Evolutionary conservation across 2,888 invertebrate genomes (phyloP).

Genomic region (Ypsolopha sequella): DNA sequence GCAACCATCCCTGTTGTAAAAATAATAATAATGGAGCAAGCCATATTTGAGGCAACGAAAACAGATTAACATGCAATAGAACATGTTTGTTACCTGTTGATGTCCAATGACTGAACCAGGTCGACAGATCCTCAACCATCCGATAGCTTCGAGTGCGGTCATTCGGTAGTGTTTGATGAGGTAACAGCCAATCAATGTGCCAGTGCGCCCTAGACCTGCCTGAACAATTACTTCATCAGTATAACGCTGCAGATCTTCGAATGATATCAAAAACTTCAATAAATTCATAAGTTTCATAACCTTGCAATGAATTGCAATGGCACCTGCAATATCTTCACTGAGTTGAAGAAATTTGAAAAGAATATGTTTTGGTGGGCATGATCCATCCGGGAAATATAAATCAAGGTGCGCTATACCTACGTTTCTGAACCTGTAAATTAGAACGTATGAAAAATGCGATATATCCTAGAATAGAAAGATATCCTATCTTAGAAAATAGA

Average conservation of each 20-base stretch:
- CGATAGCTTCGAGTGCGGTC: slow-evolving; percentile 86
- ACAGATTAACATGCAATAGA: neutral
- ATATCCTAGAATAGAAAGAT: neutral
- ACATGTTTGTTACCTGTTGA: slow-evolving; percentile 77
- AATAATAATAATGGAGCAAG: neutral
- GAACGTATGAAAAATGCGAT: neutral
- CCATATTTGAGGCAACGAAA: neutral
- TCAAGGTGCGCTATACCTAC: slow-evolving; percentile 89
- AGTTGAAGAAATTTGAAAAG: slow-evolving; percentile 84
- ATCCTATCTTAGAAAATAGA: neutral
- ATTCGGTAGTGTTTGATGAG: slow-evolving; percentile 87
- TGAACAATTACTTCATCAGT: slow-evolving; percentile 32
- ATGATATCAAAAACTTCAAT: neutral
- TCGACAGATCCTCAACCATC: slow-evolving; percentile 89
- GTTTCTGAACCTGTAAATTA: slow-evolving; percentile 41
- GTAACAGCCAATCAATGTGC: slow-evolving; percentile 89
- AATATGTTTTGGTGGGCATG: slow-evolving; percentile 84
- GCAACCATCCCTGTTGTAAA: slow-evolving; percentile 43
- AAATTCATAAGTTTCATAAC: slow-evolving; percentile 50
- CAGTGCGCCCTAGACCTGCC: slow-evolving; percentile 93
- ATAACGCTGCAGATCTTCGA: neutral
- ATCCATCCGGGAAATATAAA: slow-evolving; percentile 90
- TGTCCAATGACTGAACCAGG: slow-evolving; percentile 91
- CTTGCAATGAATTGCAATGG: slow-evolving; percentile 93
- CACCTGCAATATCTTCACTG: slow-evolving; percentile 78